Evolutionary conservation across 1,140 invertebrate genomes (phyloP).

Genomic region (Helicoverpa zea): DNA sequence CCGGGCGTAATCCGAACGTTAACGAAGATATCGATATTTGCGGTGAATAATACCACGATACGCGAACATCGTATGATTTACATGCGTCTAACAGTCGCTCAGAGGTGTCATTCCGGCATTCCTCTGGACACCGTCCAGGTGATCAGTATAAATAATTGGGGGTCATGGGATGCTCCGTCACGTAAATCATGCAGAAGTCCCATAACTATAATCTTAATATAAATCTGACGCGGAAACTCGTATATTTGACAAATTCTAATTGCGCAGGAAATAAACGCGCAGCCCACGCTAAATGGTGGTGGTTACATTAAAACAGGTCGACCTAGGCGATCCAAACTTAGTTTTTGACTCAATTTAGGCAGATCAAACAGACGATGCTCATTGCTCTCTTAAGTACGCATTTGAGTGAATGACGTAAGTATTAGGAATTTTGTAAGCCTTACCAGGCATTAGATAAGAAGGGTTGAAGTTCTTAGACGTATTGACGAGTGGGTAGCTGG

Average conservation of each 20-base stretch:
- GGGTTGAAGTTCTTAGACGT: constrained; percentile 25
- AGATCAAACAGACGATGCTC: background rate
- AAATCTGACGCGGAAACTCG: constrained; percentile 1
- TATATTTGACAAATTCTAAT: constrained; percentile 13
- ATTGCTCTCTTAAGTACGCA: background rate
- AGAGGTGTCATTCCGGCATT: constrained; percentile 62
- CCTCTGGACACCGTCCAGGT: constrained; percentile 76
- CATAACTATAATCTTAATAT: constrained; percentile 19
- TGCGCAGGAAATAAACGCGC: constrained; percentile 1
- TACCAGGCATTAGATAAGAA: constrained; percentile 22
- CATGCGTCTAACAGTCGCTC: constrained; percentile 37
- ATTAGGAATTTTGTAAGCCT: background rate
- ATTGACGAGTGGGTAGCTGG: constrained; percentile 32
- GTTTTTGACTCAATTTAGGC: constrained; percentile 13
- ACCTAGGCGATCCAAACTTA: constrained; percentile 17
- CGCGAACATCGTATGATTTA: constrained; percentile 66
- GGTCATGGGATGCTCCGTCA: constrained; percentile 20
- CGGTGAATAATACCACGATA: constrained; percentile 76
- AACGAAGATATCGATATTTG: constrained; percentile 81
- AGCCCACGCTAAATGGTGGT: background rate
- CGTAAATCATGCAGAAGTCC: constrained; percentile 15
- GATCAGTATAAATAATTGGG: constrained; percentile 50
- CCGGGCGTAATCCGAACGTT: constrained; percentile 79
- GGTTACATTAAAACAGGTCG: background rate
- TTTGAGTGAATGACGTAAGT: background rate